phyloP scores from a whole-genome alignment of 2,888 invertebrate species.

The Epirrhoe alternata region DNA sequence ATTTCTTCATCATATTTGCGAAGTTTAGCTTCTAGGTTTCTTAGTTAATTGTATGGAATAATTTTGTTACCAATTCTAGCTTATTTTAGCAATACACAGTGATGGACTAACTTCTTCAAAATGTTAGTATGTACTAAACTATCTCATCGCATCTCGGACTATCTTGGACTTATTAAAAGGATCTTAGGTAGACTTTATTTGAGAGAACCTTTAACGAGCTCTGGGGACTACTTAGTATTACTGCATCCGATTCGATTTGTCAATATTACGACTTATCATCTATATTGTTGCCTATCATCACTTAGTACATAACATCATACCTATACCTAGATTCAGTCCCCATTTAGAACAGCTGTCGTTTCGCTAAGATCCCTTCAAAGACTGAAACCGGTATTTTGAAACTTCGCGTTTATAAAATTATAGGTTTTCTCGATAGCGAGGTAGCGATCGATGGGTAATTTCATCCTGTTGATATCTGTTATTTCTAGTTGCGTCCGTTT shows the following conservation, averaged over 20 bases:
- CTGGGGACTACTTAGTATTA: too few species aligned
- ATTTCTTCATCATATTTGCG: constrained; percentile 30
- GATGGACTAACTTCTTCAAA: too few species aligned
- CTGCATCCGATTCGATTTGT: too few species aligned
- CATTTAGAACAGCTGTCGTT: not conserved
- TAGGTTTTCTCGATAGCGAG: constrained; percentile 39
- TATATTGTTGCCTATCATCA: too few species aligned
- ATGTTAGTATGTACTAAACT: too few species aligned
- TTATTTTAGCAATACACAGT: not conserved
- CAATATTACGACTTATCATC: too few species aligned
- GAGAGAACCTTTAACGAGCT: too few species aligned
- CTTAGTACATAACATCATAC: too few species aligned
- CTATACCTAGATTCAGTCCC: not conserved
- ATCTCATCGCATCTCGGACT: too few species aligned
- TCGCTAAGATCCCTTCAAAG: not conserved
- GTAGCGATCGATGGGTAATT: constrained; percentile 38
- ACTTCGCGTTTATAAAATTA: constrained; percentile 32
- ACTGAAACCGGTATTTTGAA: constrained; percentile 18
- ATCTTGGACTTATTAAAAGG: too few species aligned
- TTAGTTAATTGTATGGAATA: constrained; percentile 1
- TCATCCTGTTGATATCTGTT: constrained; percentile 50
- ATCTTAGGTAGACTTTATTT: too few species aligned
- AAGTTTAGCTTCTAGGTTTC: constrained; percentile 8
- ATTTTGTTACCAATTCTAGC: constrained; percentile 6
- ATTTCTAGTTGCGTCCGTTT: constrained; percentile 55